Base-by-base conservation (phyloP, 1,140 invertebrate species). In the Saccostrea cuccullata region DNA sequence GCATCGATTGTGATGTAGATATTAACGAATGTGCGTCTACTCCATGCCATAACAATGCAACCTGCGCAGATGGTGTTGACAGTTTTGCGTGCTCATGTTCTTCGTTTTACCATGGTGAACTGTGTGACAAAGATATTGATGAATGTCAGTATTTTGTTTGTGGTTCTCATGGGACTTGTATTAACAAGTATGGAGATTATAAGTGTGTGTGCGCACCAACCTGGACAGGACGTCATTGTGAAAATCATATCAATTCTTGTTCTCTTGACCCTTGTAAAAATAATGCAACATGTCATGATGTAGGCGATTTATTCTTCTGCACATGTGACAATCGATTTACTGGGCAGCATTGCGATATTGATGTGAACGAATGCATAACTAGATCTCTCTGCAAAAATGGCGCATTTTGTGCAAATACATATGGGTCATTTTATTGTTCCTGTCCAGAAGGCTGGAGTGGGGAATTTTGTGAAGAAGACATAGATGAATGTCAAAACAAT, bases 401-500 rank as follows among this genome's bases (percentile, higher is more conserved):
- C 26, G 85, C 56, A 26, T 36, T 20, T 47, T 89, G 88, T 84
- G 8, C 15, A 13, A 86, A 83, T 30, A 55, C 26, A 26, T n/a
- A 70, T 36, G 64, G 64, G 6, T 55, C n/a, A 55, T 84, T 70
- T 36, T 15, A 40, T 15, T 89, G 88, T 67, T n/a, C 30, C 3
- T 89, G 88, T 84, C 58, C n/a, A 55, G n/a, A n/a, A n/a, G 77
- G 77, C 3, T 89, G 85, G 85, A 87, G 26, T 17, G 88, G 88
- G 20, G 1, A 40, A n/a, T 64, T 30, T 40, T 89, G 88, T 70
- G 56, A 84, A 15, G 30, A 15, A n/a, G 82, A 88, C 26, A 55
- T 88, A 17, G 60, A 88, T 84, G 82, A 85, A 85, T 85, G 82
- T 64, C 23, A 17, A n/a, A 70, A 9, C 3, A 85, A 83, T 58